phyloP scores from a whole-genome alignment of 2,888 invertebrate species.

The Watsonalla binaria region DNA sequence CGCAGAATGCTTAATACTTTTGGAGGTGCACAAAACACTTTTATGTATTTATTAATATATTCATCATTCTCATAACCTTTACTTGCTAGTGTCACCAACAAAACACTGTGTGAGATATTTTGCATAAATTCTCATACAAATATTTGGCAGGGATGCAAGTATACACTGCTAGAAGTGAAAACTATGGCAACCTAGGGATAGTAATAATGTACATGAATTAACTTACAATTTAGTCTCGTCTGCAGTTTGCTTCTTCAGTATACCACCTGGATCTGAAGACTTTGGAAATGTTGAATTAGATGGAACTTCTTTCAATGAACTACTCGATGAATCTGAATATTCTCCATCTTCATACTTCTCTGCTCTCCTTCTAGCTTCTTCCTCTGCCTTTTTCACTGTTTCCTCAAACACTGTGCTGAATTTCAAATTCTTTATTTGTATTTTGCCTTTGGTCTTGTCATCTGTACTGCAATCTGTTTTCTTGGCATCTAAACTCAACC shows the following conservation, averaged over 20 bases:
- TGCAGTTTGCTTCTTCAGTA: slow-evolving; percentile 62
- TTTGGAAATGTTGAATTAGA: slow-evolving; percentile 66
- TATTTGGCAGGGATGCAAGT: too few species aligned
- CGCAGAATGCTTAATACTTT: too few species aligned
- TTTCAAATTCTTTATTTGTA: slow-evolving; percentile 83
- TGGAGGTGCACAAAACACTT: too few species aligned
- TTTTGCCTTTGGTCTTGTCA: slow-evolving; percentile 76
- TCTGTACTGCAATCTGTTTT: slow-evolving; percentile 41
- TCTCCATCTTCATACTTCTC: slow-evolving; percentile 82
- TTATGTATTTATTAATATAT: too few species aligned
- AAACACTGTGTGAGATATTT: too few species aligned
- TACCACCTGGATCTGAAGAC: slow-evolving; percentile 68
- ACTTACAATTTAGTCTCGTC: slow-evolving; percentile 76
- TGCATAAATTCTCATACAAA: too few species aligned
- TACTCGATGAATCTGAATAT: slow-evolving; percentile 69
- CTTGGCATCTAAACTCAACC: slow-evolving; percentile 46
- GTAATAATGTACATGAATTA: not conserved
- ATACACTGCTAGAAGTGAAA: too few species aligned
- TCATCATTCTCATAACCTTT: too few species aligned
- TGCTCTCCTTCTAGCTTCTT: slow-evolving; percentile 79
- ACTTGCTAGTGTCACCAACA: too few species aligned
- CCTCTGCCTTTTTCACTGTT: slow-evolving; percentile 81
- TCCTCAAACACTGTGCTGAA: slow-evolving; percentile 83
- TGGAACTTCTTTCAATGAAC: slow-evolving; percentile 54
- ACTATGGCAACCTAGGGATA: not conserved